Evolutionary conservation across 2,888 invertebrate genomes (phyloP), one percentile per base, ranked within the genome.

Genomic region (Gandaritis pyraliata): DNA sequence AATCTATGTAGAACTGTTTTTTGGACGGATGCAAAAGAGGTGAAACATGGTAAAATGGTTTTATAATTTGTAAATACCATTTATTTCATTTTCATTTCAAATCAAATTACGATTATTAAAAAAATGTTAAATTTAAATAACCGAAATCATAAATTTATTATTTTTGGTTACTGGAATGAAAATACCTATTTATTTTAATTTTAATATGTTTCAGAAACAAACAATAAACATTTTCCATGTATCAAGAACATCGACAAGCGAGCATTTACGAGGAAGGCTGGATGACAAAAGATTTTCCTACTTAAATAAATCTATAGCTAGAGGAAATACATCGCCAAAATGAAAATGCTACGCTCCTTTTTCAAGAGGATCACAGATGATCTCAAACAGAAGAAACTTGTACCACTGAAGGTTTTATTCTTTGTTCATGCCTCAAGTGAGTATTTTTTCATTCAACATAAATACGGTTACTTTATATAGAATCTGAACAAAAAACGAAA

Each of bases 361-460:
- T 95, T 94, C 78, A 91, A 93, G 74, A 88, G 95, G 77, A 95
- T 96, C 78, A 87, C 93, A 65, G 94, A 95, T 75, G 96, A 96
- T 85, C 93, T 96, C 74, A 94, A 93, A 75, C 95, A 95, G 78
- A 95, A 95, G 82, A 94, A 96, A 81, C 88, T 96, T 43, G 88
- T 96, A 69, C 95, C 96, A 1, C 83, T 96, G 61, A 96, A 96
- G 83, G 88, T 96, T 72, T 91, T 96, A 70, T 96, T 96, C 83
- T 96, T 96, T 80, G 95, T 96, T 60, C 95, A 96, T 86, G 94
- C 95, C 46, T 96, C 96, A 15, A 96, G 96, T 96, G 90, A 95
- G 95, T 94, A 54, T n/a, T 16, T 16, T 43, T 43, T 11, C 33
- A 33, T 13, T 7, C 15, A 41, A 43, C 41, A 15, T 41, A 10